phyloP scores from a whole-genome alignment of 2,888 invertebrate species.

The Acrobasis consociella region DNA sequence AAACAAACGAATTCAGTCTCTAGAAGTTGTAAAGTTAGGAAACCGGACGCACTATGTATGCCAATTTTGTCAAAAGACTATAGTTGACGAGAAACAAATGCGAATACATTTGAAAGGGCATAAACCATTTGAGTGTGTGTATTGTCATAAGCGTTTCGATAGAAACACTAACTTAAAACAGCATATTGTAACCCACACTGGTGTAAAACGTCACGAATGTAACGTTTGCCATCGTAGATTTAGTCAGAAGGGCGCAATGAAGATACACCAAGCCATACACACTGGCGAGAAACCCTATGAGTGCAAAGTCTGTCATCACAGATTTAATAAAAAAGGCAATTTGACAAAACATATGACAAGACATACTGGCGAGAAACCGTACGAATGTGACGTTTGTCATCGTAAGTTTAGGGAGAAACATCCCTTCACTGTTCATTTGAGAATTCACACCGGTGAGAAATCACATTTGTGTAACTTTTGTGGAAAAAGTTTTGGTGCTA shows the following conservation, averaged over 20 bases:
- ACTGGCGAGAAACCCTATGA: slow-evolving; percentile 14
- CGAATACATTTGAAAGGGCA: slow-evolving; percentile 15
- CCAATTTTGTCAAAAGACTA: slow-evolving; percentile 11
- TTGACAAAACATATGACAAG: slow-evolving; percentile 10
- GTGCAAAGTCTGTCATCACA: slow-evolving; percentile 12
- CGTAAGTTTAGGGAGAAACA: slow-evolving; percentile 14
- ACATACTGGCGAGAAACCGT: slow-evolving; percentile 15
- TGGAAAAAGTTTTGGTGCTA: slow-evolving; percentile 8
- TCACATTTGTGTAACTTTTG: slow-evolving; percentile 7
- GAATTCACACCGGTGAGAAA: slow-evolving; percentile 10
- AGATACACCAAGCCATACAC: slow-evolving; percentile 16
- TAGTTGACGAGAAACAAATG: slow-evolving; percentile 13
- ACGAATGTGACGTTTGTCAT: slow-evolving; percentile 11
- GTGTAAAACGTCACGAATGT: slow-evolving; percentile 6
- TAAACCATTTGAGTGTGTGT: slow-evolving; percentile 15
- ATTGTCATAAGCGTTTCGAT: slow-evolving; percentile 13
- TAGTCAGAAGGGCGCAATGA: slow-evolving; percentile 15
- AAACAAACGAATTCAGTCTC: slow-evolving; percentile 11
- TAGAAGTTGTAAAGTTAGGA: slow-evolving; percentile 2
- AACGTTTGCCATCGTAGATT: slow-evolving; percentile 1
- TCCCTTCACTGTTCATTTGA: slow-evolving; percentile 12
- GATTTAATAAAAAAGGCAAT: slow-evolving; percentile 14
- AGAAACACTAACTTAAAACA: slow-evolving; percentile 9
- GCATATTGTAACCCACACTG: slow-evolving; percentile 6
- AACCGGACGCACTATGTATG: slow-evolving; percentile 8